Evolutionary conservation across 2,797 vertebrate genomes (phyloP).

Genomic region (Acanthurus lineatus): DNA sequence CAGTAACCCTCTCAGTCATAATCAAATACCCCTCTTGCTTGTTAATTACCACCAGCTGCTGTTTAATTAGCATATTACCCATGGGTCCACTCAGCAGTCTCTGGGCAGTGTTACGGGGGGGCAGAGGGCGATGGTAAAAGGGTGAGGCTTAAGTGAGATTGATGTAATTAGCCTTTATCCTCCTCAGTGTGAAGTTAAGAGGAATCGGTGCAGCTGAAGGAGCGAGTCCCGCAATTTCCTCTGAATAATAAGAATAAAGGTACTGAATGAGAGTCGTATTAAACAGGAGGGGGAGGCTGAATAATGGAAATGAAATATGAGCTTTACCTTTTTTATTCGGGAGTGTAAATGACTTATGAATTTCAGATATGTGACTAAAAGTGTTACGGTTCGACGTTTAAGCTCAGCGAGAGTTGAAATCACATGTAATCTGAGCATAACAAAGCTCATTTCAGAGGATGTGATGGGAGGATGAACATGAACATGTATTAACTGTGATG

Average conservation of each 20-base stretch:
- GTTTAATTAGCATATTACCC: constrained; percentile 61
- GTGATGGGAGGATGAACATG: too few relatives aligned
- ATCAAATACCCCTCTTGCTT: constrained; percentile 51
- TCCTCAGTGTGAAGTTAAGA: constrained; percentile 46
- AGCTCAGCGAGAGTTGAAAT: too few relatives aligned
- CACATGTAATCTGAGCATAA: too few relatives aligned
- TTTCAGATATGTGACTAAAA: too few relatives aligned
- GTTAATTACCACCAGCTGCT: constrained; percentile 64
- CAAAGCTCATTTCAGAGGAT: too few relatives aligned
- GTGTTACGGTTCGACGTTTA: too few relatives aligned
- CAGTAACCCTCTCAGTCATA: constrained; percentile 21
- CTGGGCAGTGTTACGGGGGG: constrained; percentile 39
- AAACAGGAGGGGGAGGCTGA: not conserved
- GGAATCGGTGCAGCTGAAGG: constrained; percentile 11
- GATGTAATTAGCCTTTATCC: constrained; percentile 71
- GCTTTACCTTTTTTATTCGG: not conserved
- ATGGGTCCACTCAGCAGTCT: constrained; percentile 45
- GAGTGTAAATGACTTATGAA: not conserved
- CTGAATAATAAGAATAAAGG: constrained; percentile 30
- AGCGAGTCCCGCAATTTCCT: constrained; percentile 28
- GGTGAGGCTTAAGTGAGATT: constrained; percentile 59
- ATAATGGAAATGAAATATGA: not conserved
- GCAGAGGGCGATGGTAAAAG: constrained; percentile 47
- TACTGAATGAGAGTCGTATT: not conserved
- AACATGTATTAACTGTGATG: too few relatives aligned